Conservation (phyloP, 2,113 vertebrate species). For the Columba livia region DNA sequence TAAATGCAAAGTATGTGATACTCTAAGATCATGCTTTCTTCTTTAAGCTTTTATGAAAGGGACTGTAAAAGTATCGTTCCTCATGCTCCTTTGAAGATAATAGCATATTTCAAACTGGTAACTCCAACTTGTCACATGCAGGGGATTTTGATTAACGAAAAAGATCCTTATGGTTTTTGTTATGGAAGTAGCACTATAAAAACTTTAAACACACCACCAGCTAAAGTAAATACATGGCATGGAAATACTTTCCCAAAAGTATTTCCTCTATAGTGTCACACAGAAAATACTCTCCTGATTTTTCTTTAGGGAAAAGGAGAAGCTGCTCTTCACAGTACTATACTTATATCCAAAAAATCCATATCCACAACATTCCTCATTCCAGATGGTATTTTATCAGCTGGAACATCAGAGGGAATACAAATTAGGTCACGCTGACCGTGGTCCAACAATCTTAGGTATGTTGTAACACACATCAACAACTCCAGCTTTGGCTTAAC, state of each 20-base stretch:
- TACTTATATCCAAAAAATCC: not conserved
- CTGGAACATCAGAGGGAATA: conserved; percentile 26
- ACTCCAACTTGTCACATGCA: not conserved
- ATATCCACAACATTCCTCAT: not conserved
- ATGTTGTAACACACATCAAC: not conserved
- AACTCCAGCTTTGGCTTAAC: not conserved
- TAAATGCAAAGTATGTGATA: not conserved
- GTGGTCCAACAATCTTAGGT: not conserved
- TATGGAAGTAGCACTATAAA: not conserved
- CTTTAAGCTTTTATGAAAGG: not conserved
- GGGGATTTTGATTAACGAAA: not conserved
- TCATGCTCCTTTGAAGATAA: not conserved
- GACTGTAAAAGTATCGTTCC: not conserved
- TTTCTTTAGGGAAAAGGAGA: not conserved
- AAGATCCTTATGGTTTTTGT: not conserved
- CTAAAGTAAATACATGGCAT: not conserved
- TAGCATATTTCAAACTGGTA: not conserved
- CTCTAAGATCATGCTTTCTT: not conserved
- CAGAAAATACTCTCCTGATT: not conserved
- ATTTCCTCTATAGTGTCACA: not conserved
- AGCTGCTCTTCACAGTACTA: not conserved
- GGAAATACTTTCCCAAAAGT: not conserved
- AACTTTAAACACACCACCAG: not conserved
- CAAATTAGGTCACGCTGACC: not conserved
- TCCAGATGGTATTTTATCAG: conserved; percentile 48